phyloP scores from a whole-genome alignment of 1,140 invertebrate genomes.

The Homalodisca vitripennis region DNA sequence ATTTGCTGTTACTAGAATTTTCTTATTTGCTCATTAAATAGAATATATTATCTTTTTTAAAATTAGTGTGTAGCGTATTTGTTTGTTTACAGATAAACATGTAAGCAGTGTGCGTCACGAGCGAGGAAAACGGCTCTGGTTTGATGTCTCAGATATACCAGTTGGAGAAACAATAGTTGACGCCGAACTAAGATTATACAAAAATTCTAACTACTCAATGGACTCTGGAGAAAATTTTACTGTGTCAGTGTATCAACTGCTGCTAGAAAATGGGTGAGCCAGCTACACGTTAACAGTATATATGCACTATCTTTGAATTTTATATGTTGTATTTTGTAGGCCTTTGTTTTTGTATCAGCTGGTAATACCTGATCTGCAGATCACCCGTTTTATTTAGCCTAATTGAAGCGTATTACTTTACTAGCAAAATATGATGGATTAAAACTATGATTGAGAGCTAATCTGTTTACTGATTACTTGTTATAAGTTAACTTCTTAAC shows the following conservation, averaged over 20 bases:
- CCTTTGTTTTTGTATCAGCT: too few species aligned
- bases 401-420: too few species aligned
- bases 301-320: too few species aligned
- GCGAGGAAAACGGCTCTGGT: constrained; percentile 84
- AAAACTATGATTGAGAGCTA: too few species aligned
- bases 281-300: too few species aligned
- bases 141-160: constrained; percentile 84
- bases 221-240: constrained; percentile 49
- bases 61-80: too few species aligned
- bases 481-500: too few species aligned
- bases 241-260: constrained; percentile 57
- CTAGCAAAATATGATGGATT: too few species aligned
- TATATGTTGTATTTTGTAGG: too few species aligned
- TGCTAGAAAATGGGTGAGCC: constrained; percentile 57
- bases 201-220: constrained; percentile 42
- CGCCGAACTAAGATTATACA: constrained; percentile 80
- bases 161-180: constrained; percentile 74
- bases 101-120: constrained; percentile 74
- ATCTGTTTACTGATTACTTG: too few species aligned
- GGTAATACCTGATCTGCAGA: too few species aligned
- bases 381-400: too few species aligned
- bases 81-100: constrained; percentile 58
- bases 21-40: not conserved
- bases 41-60: not conserved
- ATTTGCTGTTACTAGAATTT: not conserved